phyloP scores from a whole-genome alignment of 2,113 vertebrate species.

The Paradoxurus hermaphroditus region DNA sequence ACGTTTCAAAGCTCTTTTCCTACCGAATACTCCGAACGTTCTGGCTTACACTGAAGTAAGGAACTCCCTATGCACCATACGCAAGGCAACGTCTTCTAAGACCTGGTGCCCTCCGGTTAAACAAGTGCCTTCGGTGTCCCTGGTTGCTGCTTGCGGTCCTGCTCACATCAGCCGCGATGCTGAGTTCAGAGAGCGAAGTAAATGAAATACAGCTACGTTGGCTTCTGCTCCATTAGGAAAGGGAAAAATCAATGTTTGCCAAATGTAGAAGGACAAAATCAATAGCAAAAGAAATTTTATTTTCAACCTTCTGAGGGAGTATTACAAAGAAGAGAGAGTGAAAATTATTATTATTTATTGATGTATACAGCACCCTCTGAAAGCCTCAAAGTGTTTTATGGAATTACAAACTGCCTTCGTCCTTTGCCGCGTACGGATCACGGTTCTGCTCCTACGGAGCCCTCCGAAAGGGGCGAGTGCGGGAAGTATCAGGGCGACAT shows the following conservation, averaged over 20 bases:
- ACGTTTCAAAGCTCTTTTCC: not conserved
- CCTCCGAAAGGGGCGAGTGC: not conserved
- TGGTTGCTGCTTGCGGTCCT: conserved; percentile 62
- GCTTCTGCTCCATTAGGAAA: conserved; percentile 86
- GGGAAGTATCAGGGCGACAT: conserved; percentile 18
- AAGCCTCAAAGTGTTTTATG: conserved; percentile 81
- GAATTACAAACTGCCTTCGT: conserved; percentile 76
- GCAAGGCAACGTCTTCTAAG: not conserved
- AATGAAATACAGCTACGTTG: conserved; percentile 82
- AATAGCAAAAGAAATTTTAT: conserved; percentile 86
- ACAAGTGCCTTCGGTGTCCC: conserved; percentile 57
- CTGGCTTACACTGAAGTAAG: not conserved
- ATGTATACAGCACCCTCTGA: conserved; percentile 83
- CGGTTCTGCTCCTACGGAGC: conserved; percentile 45
- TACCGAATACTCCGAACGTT: not conserved
- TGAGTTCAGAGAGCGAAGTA: conserved; percentile 76
- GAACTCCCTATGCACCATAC: not conserved
- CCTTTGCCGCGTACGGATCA: conserved; percentile 44
- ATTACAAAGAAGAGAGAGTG: conserved; percentile 83
- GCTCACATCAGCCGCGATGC: conserved; percentile 65
- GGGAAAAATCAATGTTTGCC: conserved; percentile 85
- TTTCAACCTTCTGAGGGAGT: conserved; percentile 84
- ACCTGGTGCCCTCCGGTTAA: conserved; percentile 64
- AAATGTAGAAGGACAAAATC: conserved; percentile 86
- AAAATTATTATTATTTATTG: conserved; percentile 87